phyloP scores from a whole-genome alignment of 2,113 vertebrate genomes.

The Pelobates fuscus region DNA sequence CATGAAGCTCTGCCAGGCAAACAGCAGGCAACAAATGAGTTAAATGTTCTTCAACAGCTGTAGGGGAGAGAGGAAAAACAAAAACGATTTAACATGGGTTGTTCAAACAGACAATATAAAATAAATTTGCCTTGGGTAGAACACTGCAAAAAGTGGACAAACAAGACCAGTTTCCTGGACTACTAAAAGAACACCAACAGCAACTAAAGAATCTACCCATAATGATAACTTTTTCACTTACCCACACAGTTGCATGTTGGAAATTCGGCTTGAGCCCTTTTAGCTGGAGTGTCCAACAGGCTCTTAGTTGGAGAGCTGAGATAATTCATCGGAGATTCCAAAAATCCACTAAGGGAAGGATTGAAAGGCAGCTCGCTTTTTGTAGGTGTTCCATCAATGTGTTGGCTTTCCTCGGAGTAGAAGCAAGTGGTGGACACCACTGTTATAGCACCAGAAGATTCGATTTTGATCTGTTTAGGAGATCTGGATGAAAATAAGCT shows the following conservation, averaged over 20 bases:
- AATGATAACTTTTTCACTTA: constrained; percentile 62
- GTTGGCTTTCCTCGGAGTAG: constrained; percentile 76
- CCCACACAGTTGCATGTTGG: constrained; percentile 92
- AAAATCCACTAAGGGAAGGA: constrained; percentile 88
- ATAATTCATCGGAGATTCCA: constrained; percentile 93
- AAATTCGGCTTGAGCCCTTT: constrained; percentile 85
- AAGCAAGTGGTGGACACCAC: constrained; percentile 93
- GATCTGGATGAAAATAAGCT: constrained; percentile 64
- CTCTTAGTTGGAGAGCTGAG: constrained; percentile 92
- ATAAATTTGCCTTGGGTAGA: too few species aligned
- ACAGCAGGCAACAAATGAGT: too few species aligned
- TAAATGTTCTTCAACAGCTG: too few species aligned
- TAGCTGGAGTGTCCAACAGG: constrained; percentile 88
- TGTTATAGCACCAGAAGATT: constrained; percentile 86
- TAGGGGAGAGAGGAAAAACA: too few species aligned
- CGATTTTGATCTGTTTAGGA: constrained; percentile 92
- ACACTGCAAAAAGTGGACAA: too few species aligned
- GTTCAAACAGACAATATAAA: too few species aligned
- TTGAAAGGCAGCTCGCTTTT: constrained; percentile 82
- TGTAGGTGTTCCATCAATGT: constrained; percentile 79
- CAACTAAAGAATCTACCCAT: too few species aligned
- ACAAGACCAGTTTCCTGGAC: too few species aligned
- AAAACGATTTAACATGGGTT: too few species aligned
- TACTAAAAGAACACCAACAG: too few species aligned
- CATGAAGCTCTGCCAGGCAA: too few species aligned